Evolutionary conservation across 1,140 invertebrate genomes (phyloP).

Genomic region (Zaprionus gabonicus): DNA sequence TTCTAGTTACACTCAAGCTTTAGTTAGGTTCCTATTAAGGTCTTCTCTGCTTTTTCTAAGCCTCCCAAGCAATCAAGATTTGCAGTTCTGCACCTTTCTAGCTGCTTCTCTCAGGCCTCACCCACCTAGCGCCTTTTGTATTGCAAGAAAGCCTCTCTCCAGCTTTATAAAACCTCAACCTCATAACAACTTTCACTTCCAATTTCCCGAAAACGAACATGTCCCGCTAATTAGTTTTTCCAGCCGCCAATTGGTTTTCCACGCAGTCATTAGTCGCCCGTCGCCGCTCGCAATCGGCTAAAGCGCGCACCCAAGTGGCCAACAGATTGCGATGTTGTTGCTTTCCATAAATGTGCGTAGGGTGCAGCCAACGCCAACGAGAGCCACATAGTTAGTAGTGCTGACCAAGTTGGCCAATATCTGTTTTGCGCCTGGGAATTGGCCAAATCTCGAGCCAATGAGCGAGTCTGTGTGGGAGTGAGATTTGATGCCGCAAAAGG

Average conservation of each 20-base stretch:
- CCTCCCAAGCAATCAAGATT: not conserved
- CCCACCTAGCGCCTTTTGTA: no score
- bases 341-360: conserved; percentile 48
- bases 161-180: no score
- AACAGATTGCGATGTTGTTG: conserved; percentile 13
- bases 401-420: conserved; percentile 17
- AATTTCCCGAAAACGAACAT: conserved; percentile 7
- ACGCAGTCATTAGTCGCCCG: conserved; percentile 31
- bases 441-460: conserved; percentile 42
- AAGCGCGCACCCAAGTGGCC: conserved; percentile 1
- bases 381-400: not conserved
- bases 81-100: no score
- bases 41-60: not conserved
- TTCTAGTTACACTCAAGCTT: not conserved
- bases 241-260: conserved; percentile 24
- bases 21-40: not conserved
- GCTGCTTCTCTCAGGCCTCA: not conserved
- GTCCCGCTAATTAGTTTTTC: conserved; percentile 41
- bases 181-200: conserved; percentile 31
- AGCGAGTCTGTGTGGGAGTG: conserved; percentile 32
- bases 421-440: conserved; percentile 33
- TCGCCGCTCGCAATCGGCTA: conserved; percentile 9
- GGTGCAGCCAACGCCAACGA: conserved; percentile 29
- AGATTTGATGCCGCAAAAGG: conserved; percentile 32
- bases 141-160: not conserved